Conservation (phyloP, 2,113 vertebrate genomes). For the Agapornis roseicollis region DNA sequence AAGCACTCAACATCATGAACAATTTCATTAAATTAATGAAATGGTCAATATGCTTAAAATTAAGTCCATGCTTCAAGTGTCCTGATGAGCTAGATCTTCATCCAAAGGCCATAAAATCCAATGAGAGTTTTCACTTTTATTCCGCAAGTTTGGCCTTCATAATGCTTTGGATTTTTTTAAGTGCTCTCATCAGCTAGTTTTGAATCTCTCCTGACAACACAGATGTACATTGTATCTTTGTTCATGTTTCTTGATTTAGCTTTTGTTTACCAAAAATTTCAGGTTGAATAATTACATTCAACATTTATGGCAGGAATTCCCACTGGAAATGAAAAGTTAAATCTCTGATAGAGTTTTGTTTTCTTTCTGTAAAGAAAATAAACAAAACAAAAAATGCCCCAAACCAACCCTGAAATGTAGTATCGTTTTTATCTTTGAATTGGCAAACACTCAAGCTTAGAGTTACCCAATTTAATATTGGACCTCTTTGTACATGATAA, state of each 20-base stretch:
- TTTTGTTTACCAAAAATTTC: constrained; percentile 53
- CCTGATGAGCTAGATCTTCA: neutral
- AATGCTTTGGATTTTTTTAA: neutral
- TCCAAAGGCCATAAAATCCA: neutral
- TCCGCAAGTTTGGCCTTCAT: neutral
- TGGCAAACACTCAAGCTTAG: neutral
- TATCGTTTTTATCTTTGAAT: neutral
- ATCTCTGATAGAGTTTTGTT: neutral
- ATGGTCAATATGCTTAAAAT: neutral
- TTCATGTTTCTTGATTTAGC: neutral
- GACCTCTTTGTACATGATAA: neutral
- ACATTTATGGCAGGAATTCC: constrained; percentile 37
- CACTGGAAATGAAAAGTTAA: constrained; percentile 28
- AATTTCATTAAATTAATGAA: neutral
- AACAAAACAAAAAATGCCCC: neutral
- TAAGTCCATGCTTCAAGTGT: neutral
- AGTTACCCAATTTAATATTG: neutral
- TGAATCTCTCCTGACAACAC: neutral
- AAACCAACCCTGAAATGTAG: neutral
- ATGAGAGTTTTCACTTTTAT: neutral
- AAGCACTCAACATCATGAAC: neutral
- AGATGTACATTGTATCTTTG: neutral
- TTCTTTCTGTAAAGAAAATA: neutral
- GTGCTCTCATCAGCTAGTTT: neutral
- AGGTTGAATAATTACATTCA: constrained; percentile 42